These are phyloP conservation scores for Nephila pilipes DNA, from an alignment of 1,140 invertebrate species.

Conservation along the genomic window DNA sequence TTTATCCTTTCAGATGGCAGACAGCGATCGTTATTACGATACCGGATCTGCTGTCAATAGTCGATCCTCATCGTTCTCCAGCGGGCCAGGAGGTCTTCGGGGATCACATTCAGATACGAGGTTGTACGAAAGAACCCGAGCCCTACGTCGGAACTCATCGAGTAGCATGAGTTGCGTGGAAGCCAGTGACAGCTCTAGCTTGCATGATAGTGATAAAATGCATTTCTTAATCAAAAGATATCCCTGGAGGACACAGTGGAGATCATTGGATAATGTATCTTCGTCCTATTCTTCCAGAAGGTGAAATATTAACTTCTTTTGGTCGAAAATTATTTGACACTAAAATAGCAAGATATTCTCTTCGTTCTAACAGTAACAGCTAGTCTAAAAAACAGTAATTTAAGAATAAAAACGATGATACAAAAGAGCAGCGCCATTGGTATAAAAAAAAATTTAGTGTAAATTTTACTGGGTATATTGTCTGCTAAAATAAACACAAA, in stretches of 20 bases:
- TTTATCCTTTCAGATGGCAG: slow-evolving; percentile 62
- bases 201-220: slow-evolving; percentile 62
- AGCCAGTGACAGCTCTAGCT: slow-evolving; percentile 72
- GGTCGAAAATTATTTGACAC: too few relatives aligned
- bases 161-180: slow-evolving; percentile 75
- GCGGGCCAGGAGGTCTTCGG: slow-evolving; percentile 62
- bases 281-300: slow-evolving; percentile 70
- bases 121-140: slow-evolving; percentile 57
- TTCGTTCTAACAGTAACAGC: too few relatives aligned
- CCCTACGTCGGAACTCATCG: slow-evolving; percentile 54
- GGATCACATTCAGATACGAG: slow-evolving; percentile 66
- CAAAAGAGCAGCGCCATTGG: too few relatives aligned
- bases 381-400: too few relatives aligned
- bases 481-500: too few relatives aligned
- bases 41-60: slow-evolving; percentile 64
- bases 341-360: too few relatives aligned
- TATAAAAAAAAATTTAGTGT: too few relatives aligned
- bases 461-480: too few relatives aligned
- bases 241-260: slow-evolving; percentile 56
- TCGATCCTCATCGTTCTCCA: slow-evolving; percentile 67
- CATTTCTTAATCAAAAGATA: slow-evolving; percentile 44
- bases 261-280: slow-evolving; percentile 67
- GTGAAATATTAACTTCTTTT: not conserved
- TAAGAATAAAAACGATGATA: too few relatives aligned
- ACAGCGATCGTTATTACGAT: slow-evolving; percentile 73